Evolutionary conservation across 2,888 invertebrate genomes (phyloP).

Genomic region (Psylliodes chrysocephalus): DNA sequence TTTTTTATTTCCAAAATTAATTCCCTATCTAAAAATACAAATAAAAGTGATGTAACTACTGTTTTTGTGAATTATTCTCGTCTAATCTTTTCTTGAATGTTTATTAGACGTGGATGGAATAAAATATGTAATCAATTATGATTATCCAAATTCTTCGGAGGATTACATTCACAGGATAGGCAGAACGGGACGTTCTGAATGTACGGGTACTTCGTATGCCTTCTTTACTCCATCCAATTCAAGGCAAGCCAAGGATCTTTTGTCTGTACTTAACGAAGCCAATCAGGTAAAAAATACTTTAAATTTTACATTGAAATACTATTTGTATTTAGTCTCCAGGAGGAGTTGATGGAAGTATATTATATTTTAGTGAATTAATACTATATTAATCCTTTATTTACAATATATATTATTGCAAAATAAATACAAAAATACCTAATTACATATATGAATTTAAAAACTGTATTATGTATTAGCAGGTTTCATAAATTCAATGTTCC

Average conservation of each 20-base stretch:
- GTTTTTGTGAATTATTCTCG: not conserved
- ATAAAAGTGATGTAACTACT: constrained; percentile 26
- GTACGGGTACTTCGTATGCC: constrained; percentile 93
- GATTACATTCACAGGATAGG: constrained; percentile 97
- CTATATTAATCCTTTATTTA: no score
- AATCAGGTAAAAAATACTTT: constrained; percentile 89
- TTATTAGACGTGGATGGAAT: constrained; percentile 93
- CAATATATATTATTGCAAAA: no score
- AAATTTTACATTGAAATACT: no score
- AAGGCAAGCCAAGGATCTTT: constrained; percentile 88
- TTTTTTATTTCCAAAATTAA: not conserved
- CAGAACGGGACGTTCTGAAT: constrained; percentile 88
- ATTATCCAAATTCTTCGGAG: constrained; percentile 95
- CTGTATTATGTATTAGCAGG: no score
- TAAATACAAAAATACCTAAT: no score
- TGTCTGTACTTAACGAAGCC: constrained; percentile 89
- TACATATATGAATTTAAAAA: no score
- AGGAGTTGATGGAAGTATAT: no score
- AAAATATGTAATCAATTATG: constrained; percentile 96
- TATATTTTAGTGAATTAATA: no score
- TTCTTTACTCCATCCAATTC: constrained; percentile 93
- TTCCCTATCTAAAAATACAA: not conserved
- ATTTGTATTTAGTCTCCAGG: no score
- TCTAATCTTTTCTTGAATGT: constrained; percentile 16
- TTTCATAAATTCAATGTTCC: no score